phyloP scores from a whole-genome alignment of 2,888 invertebrate genomes.

The Aporophyla nigra region DNA sequence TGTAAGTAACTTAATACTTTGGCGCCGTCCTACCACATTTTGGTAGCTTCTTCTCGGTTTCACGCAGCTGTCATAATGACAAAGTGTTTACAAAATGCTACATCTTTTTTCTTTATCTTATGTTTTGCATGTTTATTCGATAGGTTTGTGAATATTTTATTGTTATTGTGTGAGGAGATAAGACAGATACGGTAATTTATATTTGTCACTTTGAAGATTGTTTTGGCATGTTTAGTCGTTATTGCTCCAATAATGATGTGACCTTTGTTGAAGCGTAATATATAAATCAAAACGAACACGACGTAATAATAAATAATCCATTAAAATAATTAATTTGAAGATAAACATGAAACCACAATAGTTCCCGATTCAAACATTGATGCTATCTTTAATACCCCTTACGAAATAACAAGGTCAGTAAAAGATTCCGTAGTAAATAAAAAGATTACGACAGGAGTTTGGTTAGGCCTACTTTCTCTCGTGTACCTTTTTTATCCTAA shows the following conservation, averaged over 20 bases:
- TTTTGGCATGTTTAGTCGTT: background rate
- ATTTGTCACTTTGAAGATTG: background rate
- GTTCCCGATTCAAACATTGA: constrained; percentile 32
- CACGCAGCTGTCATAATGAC: constrained; percentile 78
- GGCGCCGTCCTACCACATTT: constrained; percentile 79
- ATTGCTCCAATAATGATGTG: background rate
- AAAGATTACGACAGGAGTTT: constrained; percentile 79
- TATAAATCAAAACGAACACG: background rate
- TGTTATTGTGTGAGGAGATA: constrained; percentile 1
- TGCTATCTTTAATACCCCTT: constrained; percentile 60
- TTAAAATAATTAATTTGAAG: background rate
- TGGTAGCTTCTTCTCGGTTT: constrained; percentile 76
- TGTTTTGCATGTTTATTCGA: constrained; percentile 37
- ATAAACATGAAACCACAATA: constrained; percentile 17
- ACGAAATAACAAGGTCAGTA: constrained; percentile 79
- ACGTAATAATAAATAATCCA: too few relatives aligned
- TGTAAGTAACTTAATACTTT: constrained; percentile 82
- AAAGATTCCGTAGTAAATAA: constrained; percentile 80
- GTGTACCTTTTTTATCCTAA: constrained; percentile 85
- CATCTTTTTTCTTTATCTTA: constrained; percentile 53
- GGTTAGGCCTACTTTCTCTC: constrained; percentile 75
- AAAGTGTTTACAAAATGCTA: constrained; percentile 78
- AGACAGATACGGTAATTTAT: background rate
- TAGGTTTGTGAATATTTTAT: constrained; percentile 14
- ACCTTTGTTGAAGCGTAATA: background rate